Evolutionary conservation across 1,140 invertebrate genomes (phyloP), one percentile per base, ranked within the genome.

Genomic region (Micrasema minimum): DNA sequence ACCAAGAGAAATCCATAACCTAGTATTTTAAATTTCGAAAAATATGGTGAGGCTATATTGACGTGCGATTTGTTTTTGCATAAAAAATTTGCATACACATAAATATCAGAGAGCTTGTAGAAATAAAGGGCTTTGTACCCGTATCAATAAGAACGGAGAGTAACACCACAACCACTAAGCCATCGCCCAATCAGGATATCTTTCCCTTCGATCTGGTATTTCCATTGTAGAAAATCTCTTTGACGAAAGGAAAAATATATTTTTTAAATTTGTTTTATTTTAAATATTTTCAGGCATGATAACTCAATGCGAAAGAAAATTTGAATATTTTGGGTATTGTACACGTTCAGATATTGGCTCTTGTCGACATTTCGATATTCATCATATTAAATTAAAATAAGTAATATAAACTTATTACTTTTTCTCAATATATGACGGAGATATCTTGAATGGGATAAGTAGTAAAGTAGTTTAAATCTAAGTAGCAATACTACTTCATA

Each of bases 1-100:
- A n/a, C n/a, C n/a, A n/a, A n/a, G n/a, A n/a, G n/a, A n/a, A n/a
- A n/a, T n/a, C n/a, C n/a, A n/a, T 31, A 31, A 31, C 2, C 3
- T 31, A 4, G 7, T 31, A 14, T 46, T n/a, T 46, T n/a, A n/a
- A 16, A n/a, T 46, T 46, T 46, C 6, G 23, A 22, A 51, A 53
- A 31, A 6, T 31, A 23, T 14, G n/a, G n/a, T 16, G n/a, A 46
- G 51, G 5, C 26, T 23, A 1, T 14, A 11, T 45, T 35, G 26
- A 67, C 50, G 71, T 35, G 41, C 55, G 14, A 67, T 37, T 66
- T 45, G 45, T 66, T 51, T 53, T 38, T 71, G 38, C 45, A 31
- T 31, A 38, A 22, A 35, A 71, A 66, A 66, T 71, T 71, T 71
- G 62, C 69, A 71, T 71, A 66, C 61, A 66, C 62, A 26, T 57